Conservation (phyloP, 2,797 vertebrate genomes). For the Sebastes variabilis region DNA sequence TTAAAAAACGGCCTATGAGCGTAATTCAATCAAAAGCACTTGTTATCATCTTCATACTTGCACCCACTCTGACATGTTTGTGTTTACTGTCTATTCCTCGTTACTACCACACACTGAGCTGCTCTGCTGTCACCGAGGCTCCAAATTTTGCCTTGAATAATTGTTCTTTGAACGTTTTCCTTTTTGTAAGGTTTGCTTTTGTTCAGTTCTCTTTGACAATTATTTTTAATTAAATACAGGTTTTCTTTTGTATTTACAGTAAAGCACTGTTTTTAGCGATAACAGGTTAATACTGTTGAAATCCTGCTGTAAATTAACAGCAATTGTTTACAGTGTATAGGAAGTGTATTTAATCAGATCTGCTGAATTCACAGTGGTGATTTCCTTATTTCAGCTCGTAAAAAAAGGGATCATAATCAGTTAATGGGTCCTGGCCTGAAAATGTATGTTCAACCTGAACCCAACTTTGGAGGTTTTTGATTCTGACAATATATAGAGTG, state of each 20-base stretch:
- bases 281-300: too few relatives aligned
- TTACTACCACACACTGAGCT: neutral
- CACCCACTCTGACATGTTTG: neutral
- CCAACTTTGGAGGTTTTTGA: slow-evolving; percentile 54
- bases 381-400: neutral
- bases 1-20: too few relatives aligned
- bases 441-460: slow-evolving; percentile 51
- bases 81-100: neutral
- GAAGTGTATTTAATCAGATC: neutral
- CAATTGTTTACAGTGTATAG: too few relatives aligned
- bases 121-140: neutral
- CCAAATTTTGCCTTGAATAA: neutral
- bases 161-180: slow-evolving; percentile 1
- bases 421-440: slow-evolving; percentile 6
- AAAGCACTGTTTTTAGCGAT: too few relatives aligned
- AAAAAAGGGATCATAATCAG: neutral
- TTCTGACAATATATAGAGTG: slow-evolving; percentile 44
- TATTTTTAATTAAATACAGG: too few relatives aligned
- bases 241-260: too few relatives aligned
- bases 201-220: neutral
- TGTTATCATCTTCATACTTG: neutral
- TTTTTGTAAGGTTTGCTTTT: slow-evolving; percentile 4
- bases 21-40: neutral
- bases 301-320: too few relatives aligned
- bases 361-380: neutral